These are phyloP conservation scores for Eristalis arbustorum DNA, from an alignment of 2,888 invertebrate species.

Conservation along the genomic window DNA sequence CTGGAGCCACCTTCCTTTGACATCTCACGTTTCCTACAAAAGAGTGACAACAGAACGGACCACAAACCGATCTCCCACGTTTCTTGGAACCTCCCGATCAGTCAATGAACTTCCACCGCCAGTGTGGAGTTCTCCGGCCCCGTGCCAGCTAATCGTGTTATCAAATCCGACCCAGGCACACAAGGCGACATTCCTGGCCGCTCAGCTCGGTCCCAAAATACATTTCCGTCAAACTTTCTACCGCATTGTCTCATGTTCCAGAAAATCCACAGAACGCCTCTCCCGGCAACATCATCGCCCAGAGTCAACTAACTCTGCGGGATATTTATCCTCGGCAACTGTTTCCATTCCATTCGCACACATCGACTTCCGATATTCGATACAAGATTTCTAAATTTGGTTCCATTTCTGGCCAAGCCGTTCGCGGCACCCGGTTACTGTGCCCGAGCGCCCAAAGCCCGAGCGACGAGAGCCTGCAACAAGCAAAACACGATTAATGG, in stretches of 20 bases:
- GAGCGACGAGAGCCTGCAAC: neutral
- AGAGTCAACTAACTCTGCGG: conserved; percentile 15
- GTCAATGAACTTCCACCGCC: neutral
- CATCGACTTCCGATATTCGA: conserved; percentile 61
- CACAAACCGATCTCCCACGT: neutral
- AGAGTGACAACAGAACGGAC: too few species aligned
- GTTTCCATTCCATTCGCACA: conserved; percentile 42
- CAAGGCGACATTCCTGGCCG: conserved; percentile 2
- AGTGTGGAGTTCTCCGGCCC: neutral
- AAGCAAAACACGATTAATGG: conserved; percentile 13
- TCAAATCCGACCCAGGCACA: too few species aligned
- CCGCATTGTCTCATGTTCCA: conserved; percentile 16
- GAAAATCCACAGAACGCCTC: conserved; percentile 9
- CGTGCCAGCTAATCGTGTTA: neutral
- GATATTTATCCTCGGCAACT: conserved; percentile 46
- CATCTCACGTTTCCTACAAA: too few species aligned
- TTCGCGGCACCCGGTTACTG: neutral
- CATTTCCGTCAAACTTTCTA: conserved; percentile 3
- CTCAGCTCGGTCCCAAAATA: conserved; percentile 17
- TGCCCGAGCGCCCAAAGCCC: conserved; percentile 9
- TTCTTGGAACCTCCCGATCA: neutral
- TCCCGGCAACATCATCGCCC: conserved; percentile 11
- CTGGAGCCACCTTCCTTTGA: too few species aligned
- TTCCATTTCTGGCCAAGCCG: conserved; percentile 34
- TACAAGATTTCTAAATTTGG: conserved; percentile 68